Evolutionary conservation across 2,888 invertebrate genomes (phyloP).

Genomic region (Polymixis flavicincta): DNA sequence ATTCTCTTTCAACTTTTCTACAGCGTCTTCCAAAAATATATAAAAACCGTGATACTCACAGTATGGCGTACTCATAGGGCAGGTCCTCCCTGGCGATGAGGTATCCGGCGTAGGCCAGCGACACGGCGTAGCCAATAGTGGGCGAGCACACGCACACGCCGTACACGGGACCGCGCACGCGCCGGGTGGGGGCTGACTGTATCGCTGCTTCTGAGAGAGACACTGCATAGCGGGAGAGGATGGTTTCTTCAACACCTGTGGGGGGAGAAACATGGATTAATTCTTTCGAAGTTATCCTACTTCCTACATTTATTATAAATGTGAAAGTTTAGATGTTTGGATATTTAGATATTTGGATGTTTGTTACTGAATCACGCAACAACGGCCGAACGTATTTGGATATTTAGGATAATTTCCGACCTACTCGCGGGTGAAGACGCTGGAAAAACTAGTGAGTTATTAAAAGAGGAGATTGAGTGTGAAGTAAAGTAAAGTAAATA

Average conservation of each 20-base stretch:
- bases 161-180: slow-evolving; percentile 92
- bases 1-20: neutral
- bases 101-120: slow-evolving; percentile 93
- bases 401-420: no score
- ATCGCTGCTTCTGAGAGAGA: slow-evolving; percentile 83
- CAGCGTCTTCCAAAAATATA: neutral
- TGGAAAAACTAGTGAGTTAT: no score
- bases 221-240: slow-evolving; percentile 87
- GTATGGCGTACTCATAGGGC: slow-evolving; percentile 92
- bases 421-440: no score
- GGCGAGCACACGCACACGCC: slow-evolving; percentile 93
- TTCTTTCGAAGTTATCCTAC: no score
- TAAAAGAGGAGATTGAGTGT: neutral
- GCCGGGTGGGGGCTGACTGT: slow-evolving; percentile 82
- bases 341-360: no score
- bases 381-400: no score
- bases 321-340: no score
- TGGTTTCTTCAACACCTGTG: slow-evolving; percentile 87
- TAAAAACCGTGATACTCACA: slow-evolving; percentile 86
- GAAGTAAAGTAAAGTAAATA: no score
- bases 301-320: no score
- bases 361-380: no score
- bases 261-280: no score
- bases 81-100: slow-evolving; percentile 91
- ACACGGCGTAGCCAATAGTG: slow-evolving; percentile 93